phyloP scores from a whole-genome alignment of 2,888 invertebrate genomes.

The Drosophila sordidula region DNA sequence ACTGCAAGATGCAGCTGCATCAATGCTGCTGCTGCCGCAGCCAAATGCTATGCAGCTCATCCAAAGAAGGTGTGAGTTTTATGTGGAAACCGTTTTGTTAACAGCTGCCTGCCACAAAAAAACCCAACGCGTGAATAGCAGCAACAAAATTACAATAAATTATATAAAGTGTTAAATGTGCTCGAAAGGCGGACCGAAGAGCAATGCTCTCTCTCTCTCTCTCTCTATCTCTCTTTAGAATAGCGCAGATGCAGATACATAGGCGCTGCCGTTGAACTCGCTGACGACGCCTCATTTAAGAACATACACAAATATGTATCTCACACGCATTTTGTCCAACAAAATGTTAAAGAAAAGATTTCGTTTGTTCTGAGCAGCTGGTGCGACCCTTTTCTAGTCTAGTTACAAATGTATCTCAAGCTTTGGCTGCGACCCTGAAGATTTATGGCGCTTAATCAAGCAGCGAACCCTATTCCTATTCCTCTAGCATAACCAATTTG shows the following conservation, averaged over 20 bases:
- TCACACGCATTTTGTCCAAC: slow-evolving; percentile 52
- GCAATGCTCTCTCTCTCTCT: slow-evolving; percentile 6
- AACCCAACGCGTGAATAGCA: slow-evolving; percentile 47
- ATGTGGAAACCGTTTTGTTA: slow-evolving; percentile 81
- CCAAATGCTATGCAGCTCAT: slow-evolving; percentile 28
- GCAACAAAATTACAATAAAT: slow-evolving; percentile 73
- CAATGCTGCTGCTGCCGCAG: slow-evolving; percentile 25
- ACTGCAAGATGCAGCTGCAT: slow-evolving; percentile 39
- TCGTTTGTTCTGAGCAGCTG: slow-evolving; percentile 51
- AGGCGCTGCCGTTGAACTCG: slow-evolving; percentile 40
- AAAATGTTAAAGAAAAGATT: slow-evolving; percentile 62
- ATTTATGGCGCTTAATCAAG: slow-evolving; percentile 77
- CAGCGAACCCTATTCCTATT: slow-evolving; percentile 36
- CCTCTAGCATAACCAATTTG: slow-evolving; percentile 66
- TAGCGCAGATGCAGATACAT: slow-evolving; percentile 23
- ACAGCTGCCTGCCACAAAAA: slow-evolving; percentile 62
- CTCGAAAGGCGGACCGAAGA: slow-evolving; percentile 18
- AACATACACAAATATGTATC: slow-evolving; percentile 10
- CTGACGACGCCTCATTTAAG: slow-evolving; percentile 15
- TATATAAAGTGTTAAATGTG: slow-evolving; percentile 80
- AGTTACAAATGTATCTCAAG: slow-evolving; percentile 62
- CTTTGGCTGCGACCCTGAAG: slow-evolving; percentile 53
- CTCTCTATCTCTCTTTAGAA: not conserved
- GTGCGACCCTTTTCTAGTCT: slow-evolving; percentile 52
- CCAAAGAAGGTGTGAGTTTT: slow-evolving; percentile 73